phyloP scores from a whole-genome alignment of 2,113 vertebrate species.

The Apteryx mantelli region DNA sequence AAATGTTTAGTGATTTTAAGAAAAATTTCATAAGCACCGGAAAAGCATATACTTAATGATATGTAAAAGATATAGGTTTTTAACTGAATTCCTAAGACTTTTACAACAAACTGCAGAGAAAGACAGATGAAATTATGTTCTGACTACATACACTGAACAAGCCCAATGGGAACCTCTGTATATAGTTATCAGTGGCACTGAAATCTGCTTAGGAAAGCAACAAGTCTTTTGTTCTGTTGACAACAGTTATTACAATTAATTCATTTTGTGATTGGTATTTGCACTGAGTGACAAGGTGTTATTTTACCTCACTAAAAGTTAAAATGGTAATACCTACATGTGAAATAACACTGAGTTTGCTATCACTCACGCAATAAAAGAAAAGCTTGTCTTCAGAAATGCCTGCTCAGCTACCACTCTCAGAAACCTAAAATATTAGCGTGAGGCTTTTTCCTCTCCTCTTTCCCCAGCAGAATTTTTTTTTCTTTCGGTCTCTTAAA shows the following conservation, averaged over 20 bases:
- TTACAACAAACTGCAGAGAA: slow-evolving; percentile 67
- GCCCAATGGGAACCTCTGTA: slow-evolving; percentile 77
- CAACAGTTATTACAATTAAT: slow-evolving; percentile 95
- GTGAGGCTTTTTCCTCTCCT: not conserved
- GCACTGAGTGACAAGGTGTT: slow-evolving; percentile 91
- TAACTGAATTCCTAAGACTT: slow-evolving; percentile 69
- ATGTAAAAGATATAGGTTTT: slow-evolving; percentile 71
- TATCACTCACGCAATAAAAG: slow-evolving; percentile 76
- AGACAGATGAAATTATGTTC: slow-evolving; percentile 78
- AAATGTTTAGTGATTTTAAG: slow-evolving; percentile 48
- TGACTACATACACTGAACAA: slow-evolving; percentile 65
- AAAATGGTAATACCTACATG: slow-evolving; percentile 87
- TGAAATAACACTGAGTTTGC: slow-evolving; percentile 81
- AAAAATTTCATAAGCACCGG: slow-evolving; percentile 11
- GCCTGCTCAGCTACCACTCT: slow-evolving; percentile 44
- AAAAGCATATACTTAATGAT: slow-evolving; percentile 67
- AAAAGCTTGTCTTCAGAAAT: slow-evolving; percentile 66
- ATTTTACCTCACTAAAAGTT: slow-evolving; percentile 92
- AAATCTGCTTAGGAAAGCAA: slow-evolving; percentile 88
- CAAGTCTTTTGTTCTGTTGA: slow-evolving; percentile 90
- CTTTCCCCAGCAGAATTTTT: not conserved
- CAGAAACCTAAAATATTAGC: not conserved
- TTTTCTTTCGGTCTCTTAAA: not conserved
- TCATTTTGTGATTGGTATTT: slow-evolving; percentile 91
- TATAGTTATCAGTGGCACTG: slow-evolving; percentile 75